Evolutionary conservation across 1,140 invertebrate species (phyloP).

Genomic region (Bombyx mandarina): DNA sequence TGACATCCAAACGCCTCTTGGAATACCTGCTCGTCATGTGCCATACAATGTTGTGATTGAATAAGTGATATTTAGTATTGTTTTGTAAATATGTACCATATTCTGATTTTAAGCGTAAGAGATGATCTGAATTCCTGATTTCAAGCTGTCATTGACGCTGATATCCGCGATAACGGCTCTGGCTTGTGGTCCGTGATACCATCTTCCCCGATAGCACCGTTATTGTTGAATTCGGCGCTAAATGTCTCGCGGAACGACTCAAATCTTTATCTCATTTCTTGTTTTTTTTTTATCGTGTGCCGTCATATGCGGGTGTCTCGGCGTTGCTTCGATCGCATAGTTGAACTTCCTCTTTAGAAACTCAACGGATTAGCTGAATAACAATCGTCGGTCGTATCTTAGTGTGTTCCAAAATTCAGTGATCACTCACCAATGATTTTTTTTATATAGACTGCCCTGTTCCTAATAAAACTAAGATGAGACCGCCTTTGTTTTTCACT

Average conservation of each 20-base stretch:
- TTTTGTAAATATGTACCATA: conserved; percentile 71
- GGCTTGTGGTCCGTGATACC: no score
- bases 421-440: conserved; percentile 66
- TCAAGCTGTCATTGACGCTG: conserved; percentile 32
- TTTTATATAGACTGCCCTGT: conserved; percentile 55
- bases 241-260: neutral
- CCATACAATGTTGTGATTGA: conserved; percentile 69
- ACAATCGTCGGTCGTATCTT: conserved; percentile 31
- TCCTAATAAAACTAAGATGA: conserved; percentile 57
- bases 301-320: conserved; percentile 31
- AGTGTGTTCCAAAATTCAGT: conserved; percentile 61
- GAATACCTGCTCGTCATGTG: conserved; percentile 59
- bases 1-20: conserved; percentile 10
- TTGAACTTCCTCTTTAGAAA: conserved; percentile 14
- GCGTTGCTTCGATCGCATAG: conserved; percentile 57
- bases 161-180: no score
- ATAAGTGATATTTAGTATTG: conserved; percentile 69
- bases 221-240: no score
- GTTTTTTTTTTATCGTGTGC: conserved; percentile 39
- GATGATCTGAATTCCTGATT: conserved; percentile 25
- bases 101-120: conserved; percentile 15
- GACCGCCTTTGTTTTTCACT: conserved; percentile 41
- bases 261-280: conserved; percentile 11
- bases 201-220: no score
- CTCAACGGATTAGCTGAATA: conserved; percentile 55